phyloP scores from a whole-genome alignment of 2,797 vertebrate species.

The Atherinosoma microstoma region DNA sequence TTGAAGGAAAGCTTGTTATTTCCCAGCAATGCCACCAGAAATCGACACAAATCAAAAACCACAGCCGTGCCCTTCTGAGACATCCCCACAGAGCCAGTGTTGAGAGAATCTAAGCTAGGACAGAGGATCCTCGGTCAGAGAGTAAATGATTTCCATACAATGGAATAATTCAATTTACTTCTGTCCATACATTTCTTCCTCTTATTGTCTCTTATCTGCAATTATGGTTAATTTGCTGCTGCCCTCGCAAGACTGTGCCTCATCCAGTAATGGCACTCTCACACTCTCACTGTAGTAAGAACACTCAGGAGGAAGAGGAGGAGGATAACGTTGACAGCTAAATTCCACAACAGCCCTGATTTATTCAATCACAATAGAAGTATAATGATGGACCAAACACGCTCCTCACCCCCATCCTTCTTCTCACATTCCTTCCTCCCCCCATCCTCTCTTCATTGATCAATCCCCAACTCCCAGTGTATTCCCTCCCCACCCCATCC shows the following conservation, averaged over 20 bases:
- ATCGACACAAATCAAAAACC: constrained; percentile 49
- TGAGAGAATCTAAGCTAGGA: constrained; percentile 31
- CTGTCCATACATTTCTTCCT: constrained; percentile 68
- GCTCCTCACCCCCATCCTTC: constrained; percentile 43
- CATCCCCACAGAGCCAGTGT: constrained; percentile 24
- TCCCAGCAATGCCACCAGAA: constrained; percentile 40
- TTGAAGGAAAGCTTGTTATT: constrained; percentile 62
- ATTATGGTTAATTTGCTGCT: constrained; percentile 73
- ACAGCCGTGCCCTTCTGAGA: constrained; percentile 55
- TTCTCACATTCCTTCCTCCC: constrained; percentile 9
- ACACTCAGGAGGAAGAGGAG: constrained; percentile 37
- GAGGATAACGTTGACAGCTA: constrained; percentile 61
- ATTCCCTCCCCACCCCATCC: neutral
- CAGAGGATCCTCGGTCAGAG: constrained; percentile 38
- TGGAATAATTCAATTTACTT: constrained; percentile 70
- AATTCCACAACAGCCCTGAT: constrained; percentile 74
- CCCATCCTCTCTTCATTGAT: constrained; percentile 84
- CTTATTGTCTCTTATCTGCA: constrained; percentile 68
- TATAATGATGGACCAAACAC: constrained; percentile 61
- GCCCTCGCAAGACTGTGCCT: constrained; percentile 49
- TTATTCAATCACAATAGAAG: constrained; percentile 76
- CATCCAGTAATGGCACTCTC: constrained; percentile 41
- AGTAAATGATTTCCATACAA: constrained; percentile 59
- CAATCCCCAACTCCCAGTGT: constrained; percentile 78
- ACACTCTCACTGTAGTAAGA: constrained; percentile 43